A percentile compares a stretch with the other conserved stretches of the same genome.
These are phyloP conservation scores for Pemphredon lugubris DNA, from an alignment of 2,888 invertebrate genomes.

Conservation along the genomic window DNA sequence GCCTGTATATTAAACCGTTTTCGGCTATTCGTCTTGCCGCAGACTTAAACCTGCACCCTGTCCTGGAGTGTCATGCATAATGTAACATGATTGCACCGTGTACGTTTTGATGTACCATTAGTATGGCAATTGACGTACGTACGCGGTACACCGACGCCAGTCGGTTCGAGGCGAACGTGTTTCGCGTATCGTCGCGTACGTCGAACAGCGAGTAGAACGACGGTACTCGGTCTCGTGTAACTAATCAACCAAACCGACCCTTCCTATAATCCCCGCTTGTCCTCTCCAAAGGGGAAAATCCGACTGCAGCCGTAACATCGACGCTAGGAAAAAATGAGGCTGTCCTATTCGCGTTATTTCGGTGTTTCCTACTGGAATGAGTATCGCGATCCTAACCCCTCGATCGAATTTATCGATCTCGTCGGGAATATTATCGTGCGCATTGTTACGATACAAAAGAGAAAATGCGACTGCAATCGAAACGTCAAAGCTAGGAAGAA, in stretches of 20 bases:
- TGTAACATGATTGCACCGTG: slow-evolving; percentile 76
- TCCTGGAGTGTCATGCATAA: slow-evolving; percentile 69
- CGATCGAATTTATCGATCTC: no score
- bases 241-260: slow-evolving; percentile 75
- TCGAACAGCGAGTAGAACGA: slow-evolving; percentile 45
- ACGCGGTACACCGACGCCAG: slow-evolving; percentile 48
- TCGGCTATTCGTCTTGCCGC: no score
- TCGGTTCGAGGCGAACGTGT: slow-evolving; percentile 52
- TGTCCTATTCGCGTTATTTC: no score
- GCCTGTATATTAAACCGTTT: no score
- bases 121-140: slow-evolving; percentile 64
- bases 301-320: no score
- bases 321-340: no score
- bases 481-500: no score
- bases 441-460: no score
- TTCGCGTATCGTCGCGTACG: slow-evolving; percentile 44
- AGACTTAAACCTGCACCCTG: slow-evolving; percentile 4
- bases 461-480: no score
- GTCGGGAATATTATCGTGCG: no score
- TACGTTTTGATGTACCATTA: slow-evolving; percentile 73
- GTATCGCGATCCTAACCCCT: no score
- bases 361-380: no score
- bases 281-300: background rate
- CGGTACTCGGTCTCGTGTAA: slow-evolving; percentile 70
- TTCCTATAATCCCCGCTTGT: slow-evolving; percentile 42